A percentile compares a stretch with the other conserved stretches of the same genome.
These are phyloP conservation scores for Cosmia pyralina DNA, from an alignment of 2,888 invertebrate species.

Conservation along the genomic window DNA sequence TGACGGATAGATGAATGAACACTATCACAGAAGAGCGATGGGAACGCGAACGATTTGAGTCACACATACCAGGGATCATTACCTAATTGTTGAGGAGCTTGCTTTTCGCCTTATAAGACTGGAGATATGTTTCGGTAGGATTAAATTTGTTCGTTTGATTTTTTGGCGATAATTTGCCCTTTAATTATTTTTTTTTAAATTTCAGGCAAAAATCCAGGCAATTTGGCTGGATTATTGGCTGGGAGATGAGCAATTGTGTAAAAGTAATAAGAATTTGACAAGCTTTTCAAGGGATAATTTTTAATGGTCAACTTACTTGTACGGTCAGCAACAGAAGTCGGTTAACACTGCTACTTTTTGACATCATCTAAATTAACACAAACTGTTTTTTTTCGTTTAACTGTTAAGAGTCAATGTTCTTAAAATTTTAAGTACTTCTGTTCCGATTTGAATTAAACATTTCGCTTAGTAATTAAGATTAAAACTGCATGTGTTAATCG, in stretches of 20 bases:
- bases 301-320: not conserved
- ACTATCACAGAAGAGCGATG: conserved; percentile 64
- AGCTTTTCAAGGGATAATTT: not conserved
- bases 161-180: not conserved
- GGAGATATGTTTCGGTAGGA: not conserved
- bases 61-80: conserved; percentile 47
- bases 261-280: not conserved
- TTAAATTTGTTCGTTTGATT: not conserved
- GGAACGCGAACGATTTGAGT: conserved; percentile 66
- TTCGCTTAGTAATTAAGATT: too few relatives aligned
- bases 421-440: too few relatives aligned
- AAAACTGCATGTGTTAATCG: too few relatives aligned
- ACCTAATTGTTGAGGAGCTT: conserved; percentile 33
- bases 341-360: too few relatives aligned
- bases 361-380: too few relatives aligned
- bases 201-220: not conserved
- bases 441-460: too few relatives aligned
- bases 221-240: not conserved
- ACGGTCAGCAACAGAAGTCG: too few relatives aligned
- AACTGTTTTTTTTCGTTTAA: too few relatives aligned
- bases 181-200: not conserved
- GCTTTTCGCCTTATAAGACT: conserved; percentile 36
- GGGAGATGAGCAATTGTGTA: not conserved
- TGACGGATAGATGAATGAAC: conserved; percentile 84
- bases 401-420: too few relatives aligned